A percentile compares a stretch with the other conserved stretches of the same genome.
phyloP scores from a whole-genome alignment of 2,797 vertebrate genomes.

The Melanotaenia pygmaea region DNA sequence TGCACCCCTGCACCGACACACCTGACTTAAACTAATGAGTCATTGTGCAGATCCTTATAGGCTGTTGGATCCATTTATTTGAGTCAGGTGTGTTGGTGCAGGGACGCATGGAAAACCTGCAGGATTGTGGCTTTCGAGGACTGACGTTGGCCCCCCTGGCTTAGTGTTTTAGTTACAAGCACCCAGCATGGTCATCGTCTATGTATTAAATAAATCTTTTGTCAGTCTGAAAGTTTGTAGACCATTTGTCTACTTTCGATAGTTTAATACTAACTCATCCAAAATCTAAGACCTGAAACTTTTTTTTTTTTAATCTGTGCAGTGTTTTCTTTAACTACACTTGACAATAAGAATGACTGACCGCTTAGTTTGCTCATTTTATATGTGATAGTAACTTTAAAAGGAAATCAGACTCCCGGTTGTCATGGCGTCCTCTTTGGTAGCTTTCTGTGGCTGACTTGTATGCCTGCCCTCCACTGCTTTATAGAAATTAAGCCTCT shows the following conservation, averaged over 20 bases:
- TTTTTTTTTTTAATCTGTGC: background rate
- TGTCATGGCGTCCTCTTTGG: background rate
- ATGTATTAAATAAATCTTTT: background rate
- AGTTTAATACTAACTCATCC: background rate
- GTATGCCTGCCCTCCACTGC: background rate
- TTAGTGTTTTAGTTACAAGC: background rate
- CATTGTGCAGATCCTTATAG: too few species aligned
- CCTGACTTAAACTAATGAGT: too few species aligned
- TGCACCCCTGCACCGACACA: too few species aligned
- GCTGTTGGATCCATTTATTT: too few species aligned
- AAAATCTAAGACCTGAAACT: background rate
- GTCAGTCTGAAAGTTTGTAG: background rate
- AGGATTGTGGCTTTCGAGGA: too few species aligned
- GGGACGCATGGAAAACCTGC: too few species aligned
- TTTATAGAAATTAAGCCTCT: background rate
- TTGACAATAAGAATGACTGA: background rate
- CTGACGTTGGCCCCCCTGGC: too few species aligned
- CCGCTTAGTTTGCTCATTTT: background rate
- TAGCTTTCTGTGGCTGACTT: background rate
- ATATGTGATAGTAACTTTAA: background rate
- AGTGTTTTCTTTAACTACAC: background rate
- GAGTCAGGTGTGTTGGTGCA: too few species aligned
- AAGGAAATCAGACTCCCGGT: background rate
- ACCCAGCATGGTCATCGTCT: background rate
- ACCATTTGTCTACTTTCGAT: background rate